Percentiles rank a stretch among this genome's conserved stretches.
phyloP scores from a whole-genome alignment of 2,113 vertebrate genomes.

The Charadrius vociferus region DNA sequence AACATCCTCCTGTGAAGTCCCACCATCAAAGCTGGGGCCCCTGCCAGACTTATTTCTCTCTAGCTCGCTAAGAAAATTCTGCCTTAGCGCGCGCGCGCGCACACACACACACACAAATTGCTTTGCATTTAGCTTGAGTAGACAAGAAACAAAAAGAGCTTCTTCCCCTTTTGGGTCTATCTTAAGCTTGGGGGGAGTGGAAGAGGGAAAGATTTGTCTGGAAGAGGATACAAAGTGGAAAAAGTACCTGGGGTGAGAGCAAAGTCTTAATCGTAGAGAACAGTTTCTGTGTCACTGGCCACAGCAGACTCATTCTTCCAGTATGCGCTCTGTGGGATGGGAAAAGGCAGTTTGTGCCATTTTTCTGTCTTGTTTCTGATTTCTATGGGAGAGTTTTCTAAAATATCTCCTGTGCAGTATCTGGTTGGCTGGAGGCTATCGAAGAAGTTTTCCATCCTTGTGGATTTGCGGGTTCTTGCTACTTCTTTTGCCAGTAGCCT shows the following conservation, averaged over 20 bases:
- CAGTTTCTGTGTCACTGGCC: neutral
- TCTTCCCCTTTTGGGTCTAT: neutral
- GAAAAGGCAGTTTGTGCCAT: neutral
- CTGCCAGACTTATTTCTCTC: neutral
- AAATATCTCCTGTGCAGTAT: neutral
- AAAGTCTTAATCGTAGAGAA: neutral
- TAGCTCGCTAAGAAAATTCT: slow-evolving; percentile 15
- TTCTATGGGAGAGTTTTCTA: neutral
- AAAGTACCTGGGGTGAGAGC: neutral
- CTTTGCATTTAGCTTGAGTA: neutral
- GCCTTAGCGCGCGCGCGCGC: neutral
- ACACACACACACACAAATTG: neutral
- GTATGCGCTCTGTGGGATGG: neutral
- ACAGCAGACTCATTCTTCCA: neutral
- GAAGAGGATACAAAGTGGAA: neutral
- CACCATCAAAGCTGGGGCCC: neutral
- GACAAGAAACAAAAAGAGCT: neutral
- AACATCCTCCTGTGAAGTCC: neutral
- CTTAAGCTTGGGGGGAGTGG: neutral
- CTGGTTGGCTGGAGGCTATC: neutral
- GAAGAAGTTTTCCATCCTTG: neutral
- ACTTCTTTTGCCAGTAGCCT: neutral
- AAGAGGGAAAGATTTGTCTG: neutral
- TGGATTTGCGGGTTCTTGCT: neutral
- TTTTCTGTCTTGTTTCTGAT: neutral